These are phyloP conservation scores for Xestoiulus laeticollis DNA, from an alignment of 2,888 invertebrate genomes.

Conservation along the genomic window DNA sequence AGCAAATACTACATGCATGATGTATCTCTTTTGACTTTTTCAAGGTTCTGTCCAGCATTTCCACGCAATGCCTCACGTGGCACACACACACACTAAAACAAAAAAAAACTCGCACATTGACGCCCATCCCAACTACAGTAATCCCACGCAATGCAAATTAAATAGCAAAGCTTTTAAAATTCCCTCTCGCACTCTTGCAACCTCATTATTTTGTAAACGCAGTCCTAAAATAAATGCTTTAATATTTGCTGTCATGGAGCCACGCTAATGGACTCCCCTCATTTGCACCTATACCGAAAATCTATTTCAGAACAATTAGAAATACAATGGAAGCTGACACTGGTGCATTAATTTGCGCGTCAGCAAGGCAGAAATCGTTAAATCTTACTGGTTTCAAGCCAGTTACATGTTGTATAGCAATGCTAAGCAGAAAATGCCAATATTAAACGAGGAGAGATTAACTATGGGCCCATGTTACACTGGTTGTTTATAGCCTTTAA, in stretches of 20 bases:
- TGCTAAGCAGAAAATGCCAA: background rate
- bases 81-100: too few species aligned
- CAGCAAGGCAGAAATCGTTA: background rate
- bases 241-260: constrained; percentile 8
- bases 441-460: background rate
- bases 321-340: background rate
- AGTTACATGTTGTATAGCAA: background rate
- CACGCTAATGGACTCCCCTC: background rate
- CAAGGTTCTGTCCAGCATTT: too few species aligned
- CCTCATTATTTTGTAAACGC: background rate
- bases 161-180: background rate
- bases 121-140: background rate
- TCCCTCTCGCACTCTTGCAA: background rate
- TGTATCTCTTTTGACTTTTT: too few species aligned
- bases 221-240: background rate
- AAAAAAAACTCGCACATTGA: too few species aligned
- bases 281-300: background rate
- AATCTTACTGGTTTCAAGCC: background rate
- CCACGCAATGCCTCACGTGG: too few species aligned
- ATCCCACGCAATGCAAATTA: background rate
- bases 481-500: background rate
- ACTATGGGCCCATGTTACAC: background rate
- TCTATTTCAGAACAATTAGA: background rate
- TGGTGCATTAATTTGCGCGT: background rate
- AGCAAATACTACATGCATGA: too few species aligned